Evolutionary conservation across 2,888 invertebrate species (phyloP).

Genomic region (Drosophila flavopinicola): DNA sequence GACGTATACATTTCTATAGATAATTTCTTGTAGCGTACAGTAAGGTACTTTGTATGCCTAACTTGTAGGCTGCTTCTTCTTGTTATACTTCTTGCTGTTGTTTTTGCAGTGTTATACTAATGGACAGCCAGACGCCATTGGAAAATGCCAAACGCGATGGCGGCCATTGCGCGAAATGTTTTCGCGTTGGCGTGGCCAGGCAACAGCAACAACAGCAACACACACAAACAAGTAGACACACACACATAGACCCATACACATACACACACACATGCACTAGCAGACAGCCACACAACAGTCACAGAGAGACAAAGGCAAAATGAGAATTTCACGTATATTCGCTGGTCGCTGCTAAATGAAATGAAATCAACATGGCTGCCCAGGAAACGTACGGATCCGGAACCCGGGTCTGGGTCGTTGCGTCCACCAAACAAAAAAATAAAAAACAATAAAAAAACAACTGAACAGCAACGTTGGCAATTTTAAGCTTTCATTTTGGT

Average conservation of each 20-base stretch:
- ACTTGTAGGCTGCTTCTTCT: not conserved
- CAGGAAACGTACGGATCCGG: conserved; percentile 15
- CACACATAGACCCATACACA: conserved; percentile 12
- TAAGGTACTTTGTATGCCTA: too few species aligned
- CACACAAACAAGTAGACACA: conserved; percentile 7
- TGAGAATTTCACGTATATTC: conserved; percentile 38
- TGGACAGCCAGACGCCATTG: conserved; percentile 70
- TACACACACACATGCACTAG: not conserved
- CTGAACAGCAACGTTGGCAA: conserved; percentile 75
- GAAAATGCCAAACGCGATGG: conserved; percentile 50
- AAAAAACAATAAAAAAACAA: conserved; percentile 4
- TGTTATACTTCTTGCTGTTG: conserved; percentile 18
- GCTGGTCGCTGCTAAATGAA: conserved; percentile 63
- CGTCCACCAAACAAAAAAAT: not conserved
- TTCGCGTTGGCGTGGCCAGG: conserved; percentile 61
- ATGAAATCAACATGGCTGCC: conserved; percentile 81
- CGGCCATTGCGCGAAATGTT: conserved; percentile 63
- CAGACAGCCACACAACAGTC: not conserved
- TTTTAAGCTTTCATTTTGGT: conserved; percentile 66
- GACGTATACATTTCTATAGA: not conserved
- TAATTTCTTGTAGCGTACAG: not conserved
- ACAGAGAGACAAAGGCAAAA: conserved; percentile 39
- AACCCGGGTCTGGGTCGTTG: not conserved
- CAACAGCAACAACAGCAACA: too few species aligned
- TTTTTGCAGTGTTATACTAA: conserved; percentile 50